Conservation (phyloP, 2,113 vertebrate genomes). For the Chaetura pelagica region DNA sequence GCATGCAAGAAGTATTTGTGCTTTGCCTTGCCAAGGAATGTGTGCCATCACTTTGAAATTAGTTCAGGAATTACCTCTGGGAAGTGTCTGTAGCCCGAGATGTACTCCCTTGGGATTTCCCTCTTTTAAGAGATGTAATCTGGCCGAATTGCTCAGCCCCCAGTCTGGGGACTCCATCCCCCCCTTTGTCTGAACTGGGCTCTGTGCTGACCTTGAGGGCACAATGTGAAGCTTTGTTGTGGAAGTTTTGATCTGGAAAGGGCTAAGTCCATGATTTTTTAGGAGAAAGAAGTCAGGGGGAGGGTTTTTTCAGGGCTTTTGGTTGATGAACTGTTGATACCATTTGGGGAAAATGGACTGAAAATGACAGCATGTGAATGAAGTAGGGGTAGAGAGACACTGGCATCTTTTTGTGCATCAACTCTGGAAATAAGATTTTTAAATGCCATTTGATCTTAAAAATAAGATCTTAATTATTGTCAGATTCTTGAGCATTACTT, state of each 20-base stretch:
- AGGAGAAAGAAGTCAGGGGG: neutral
- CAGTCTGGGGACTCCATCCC: neutral
- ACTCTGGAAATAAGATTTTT: neutral
- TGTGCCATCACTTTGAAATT: neutral
- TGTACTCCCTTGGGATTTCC: neutral
- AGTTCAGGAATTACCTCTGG: constrained; percentile 36
- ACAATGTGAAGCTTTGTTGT: fast-evolving
- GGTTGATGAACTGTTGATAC: neutral
- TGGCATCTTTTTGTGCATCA: neutral
- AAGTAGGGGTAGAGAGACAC: too few relatives aligned
- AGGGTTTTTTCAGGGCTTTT: neutral
- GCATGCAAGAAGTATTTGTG: neutral
- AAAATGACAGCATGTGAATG: neutral
- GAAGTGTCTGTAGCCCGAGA: neutral
- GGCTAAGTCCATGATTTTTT: neutral
- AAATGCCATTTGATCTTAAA: neutral
- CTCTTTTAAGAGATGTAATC: neutral
- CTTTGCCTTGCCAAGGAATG: constrained; percentile 38
- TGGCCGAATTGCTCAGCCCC: neutral
- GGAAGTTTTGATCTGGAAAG: neutral
- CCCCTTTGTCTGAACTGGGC: neutral
- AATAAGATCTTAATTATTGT: neutral
- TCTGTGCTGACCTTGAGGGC: neutral
- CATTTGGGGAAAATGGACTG: neutral
- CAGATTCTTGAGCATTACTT: neutral